Evolutionary conservation across 2,888 invertebrate species (phyloP).

Genomic region (Meliscaeva auricollis): DNA sequence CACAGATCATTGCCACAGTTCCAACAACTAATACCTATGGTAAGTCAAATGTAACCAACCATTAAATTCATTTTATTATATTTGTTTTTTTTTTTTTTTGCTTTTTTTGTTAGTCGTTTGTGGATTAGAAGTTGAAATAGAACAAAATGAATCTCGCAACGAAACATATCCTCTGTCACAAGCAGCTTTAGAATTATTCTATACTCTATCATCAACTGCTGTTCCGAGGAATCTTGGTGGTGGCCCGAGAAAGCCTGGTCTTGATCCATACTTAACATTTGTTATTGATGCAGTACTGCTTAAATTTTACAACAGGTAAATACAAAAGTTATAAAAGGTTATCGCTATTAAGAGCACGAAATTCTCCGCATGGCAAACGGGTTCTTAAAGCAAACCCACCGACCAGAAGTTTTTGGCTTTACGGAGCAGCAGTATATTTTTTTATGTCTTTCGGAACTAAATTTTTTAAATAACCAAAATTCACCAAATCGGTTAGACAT

Average conservation of each 20-base stretch:
- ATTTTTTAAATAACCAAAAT: no score
- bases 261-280: constrained; percentile 95
- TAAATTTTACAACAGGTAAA: constrained; percentile 87
- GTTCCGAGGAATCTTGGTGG: constrained; percentile 92
- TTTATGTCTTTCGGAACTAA: no score
- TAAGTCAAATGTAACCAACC: constrained; percentile 46
- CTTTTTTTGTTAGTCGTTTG: constrained; percentile 78
- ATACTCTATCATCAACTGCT: constrained; percentile 89
- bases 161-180: constrained; percentile 95
- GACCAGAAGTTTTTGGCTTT: no score
- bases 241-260: constrained; percentile 92
- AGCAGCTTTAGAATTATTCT: constrained; percentile 91
- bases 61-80: neutral
- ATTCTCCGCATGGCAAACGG: no score
- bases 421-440: no score
- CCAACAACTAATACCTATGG: constrained; percentile 86
- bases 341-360: no score
- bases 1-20: constrained; percentile 90
- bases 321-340: neutral
- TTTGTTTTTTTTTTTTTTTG: neutral
- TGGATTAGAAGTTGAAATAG: constrained; percentile 92
- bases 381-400: no score
- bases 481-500: no score
- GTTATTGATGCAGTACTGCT: constrained; percentile 91
- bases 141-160: constrained; percentile 95